A percentile compares a stretch with the other conserved stretches of the same genome.
These are phyloP conservation scores for Scaptomyza cyrtandrae DNA, from an alignment of 2,888 invertebrate species.

Conservation along the genomic window DNA sequence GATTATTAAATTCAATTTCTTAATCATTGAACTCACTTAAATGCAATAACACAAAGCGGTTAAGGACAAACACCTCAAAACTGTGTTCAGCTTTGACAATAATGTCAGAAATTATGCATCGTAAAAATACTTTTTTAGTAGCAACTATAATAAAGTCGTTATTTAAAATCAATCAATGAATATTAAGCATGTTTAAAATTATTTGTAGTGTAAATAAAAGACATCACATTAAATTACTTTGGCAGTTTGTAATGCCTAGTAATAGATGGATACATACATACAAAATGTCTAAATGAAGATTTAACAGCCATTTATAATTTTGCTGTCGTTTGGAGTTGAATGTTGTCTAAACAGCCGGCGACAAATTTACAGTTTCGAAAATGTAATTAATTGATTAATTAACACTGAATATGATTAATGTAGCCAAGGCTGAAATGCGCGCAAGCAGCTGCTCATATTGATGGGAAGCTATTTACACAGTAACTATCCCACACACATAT, in stretches of 20 bases:
- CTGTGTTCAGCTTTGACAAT: background rate
- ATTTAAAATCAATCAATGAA: background rate
- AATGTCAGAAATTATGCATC: background rate
- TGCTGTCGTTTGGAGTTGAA: conserved; percentile 13
- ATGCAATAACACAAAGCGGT: background rate
- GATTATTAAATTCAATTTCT: background rate
- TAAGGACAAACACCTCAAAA: background rate
- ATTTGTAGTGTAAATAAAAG: background rate
- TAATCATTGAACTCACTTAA: background rate
- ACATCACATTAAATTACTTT: background rate
- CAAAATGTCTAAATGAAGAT: conserved; percentile 6
- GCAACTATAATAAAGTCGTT: background rate
- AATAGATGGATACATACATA: conserved; percentile 5
- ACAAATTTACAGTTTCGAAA: conserved; percentile 73
- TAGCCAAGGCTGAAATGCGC: conserved; percentile 20
- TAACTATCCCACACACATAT: conserved; percentile 10
- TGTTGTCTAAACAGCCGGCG: conserved; percentile 32
- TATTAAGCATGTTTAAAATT: background rate
- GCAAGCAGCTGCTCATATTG: conserved; percentile 44
- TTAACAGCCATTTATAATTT: conserved; percentile 53
- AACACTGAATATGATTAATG: conserved; percentile 74
- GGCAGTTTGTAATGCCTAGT: background rate
- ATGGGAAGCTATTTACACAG: conserved; percentile 37
- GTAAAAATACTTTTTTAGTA: background rate
- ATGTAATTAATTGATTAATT: conserved; percentile 78